Percentiles rank a stretch among this genome's conserved stretches.
Evolutionary conservation across 2,888 invertebrate genomes (phyloP).

Genomic region (Aspidapion aeneum): DNA sequence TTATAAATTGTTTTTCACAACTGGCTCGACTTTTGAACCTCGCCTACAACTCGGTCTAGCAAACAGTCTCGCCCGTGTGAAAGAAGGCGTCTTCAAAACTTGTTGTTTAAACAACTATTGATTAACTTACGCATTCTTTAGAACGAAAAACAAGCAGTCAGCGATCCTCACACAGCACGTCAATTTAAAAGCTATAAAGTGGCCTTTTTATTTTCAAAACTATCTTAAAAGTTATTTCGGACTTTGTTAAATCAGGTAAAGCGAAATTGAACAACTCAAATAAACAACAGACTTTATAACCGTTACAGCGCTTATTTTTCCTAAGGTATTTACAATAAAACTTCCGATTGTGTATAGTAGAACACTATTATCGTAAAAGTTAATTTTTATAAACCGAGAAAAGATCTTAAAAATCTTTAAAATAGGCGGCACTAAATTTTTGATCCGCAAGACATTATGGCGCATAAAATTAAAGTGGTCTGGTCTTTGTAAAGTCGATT

Average conservation of each 20-base stretch:
- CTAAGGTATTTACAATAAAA: constrained; percentile 25
- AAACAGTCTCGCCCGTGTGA: too few relatives aligned
- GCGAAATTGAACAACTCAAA: constrained; percentile 21
- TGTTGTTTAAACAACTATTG: too few relatives aligned
- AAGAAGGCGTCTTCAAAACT: too few relatives aligned
- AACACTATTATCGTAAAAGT: constrained; percentile 30
- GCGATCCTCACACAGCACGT: too few relatives aligned
- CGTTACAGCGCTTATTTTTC: constrained; percentile 32
- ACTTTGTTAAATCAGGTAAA: not conserved
- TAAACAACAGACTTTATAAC: constrained; percentile 34
- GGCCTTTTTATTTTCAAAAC: too few relatives aligned
- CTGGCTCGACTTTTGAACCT: too few relatives aligned
- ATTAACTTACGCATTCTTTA: too few relatives aligned
- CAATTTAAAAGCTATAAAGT: too few relatives aligned
- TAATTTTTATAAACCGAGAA: constrained; percentile 23
- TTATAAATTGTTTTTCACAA: too few relatives aligned
- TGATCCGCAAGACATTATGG: not conserved
- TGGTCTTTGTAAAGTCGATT: not conserved
- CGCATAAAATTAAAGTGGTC: not conserved
- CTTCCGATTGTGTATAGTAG: constrained; percentile 30
- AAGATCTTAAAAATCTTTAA: constrained; percentile 16
- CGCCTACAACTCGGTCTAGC: too few relatives aligned
- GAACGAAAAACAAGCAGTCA: too few relatives aligned
- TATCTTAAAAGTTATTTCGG: not conserved
- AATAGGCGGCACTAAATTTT: constrained; percentile 18